Evolutionary conservation across 35 echinoderm and acorn worm species (phyloP), one percentile per base, ranked within the genome.

Genomic region (Amphiura filiformis): DNA sequence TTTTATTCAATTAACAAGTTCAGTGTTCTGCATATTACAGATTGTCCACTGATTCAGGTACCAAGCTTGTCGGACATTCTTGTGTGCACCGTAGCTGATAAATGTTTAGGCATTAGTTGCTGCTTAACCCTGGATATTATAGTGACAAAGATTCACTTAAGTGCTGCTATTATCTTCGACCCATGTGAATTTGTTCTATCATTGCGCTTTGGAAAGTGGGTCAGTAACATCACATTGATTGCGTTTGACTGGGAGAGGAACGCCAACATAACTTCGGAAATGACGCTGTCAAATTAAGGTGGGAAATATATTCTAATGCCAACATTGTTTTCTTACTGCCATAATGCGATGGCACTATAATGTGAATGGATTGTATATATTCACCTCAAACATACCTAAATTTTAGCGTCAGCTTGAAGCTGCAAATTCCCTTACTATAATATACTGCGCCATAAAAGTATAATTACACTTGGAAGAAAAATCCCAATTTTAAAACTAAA

Each of bases 101-200:
- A 37, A 32, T 65, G 56, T 34, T 40, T 85, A 1, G 83, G 83
- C 15, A 36, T 85, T 18, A 3, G 23, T 36, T 85, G 83, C 56
- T 85, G 83, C 65, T 22, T 70, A 37, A 56, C 64, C 9, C 64
- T 85, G 32, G 83, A 85, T 56, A 26, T 85, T 0, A 37, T 36
- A 37, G 65, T 85, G 0, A 36, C 56, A 13, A 85, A 32, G 5
- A 56, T 47, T 23, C 35, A 9, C 26, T 31, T 85, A 47, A 85
- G n/a, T 33, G 56, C 56, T n/a, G 64, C 32, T 31, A 30, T 39
- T 26, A 85, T 65, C 57, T 36, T 85, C 33, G 47, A 85, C 35
- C 56, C 52, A 20, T 85, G 83, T 37, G 35, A 85, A 32, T 84
- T 84, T 34, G 31, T 28, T 34, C 37, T 84, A 22, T 5, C 32